A percentile compares a stretch with the other conserved stretches of the same genome.
phyloP scores from a whole-genome alignment of 2,113 vertebrate genomes.

The Cyprinodon variegatus region DNA sequence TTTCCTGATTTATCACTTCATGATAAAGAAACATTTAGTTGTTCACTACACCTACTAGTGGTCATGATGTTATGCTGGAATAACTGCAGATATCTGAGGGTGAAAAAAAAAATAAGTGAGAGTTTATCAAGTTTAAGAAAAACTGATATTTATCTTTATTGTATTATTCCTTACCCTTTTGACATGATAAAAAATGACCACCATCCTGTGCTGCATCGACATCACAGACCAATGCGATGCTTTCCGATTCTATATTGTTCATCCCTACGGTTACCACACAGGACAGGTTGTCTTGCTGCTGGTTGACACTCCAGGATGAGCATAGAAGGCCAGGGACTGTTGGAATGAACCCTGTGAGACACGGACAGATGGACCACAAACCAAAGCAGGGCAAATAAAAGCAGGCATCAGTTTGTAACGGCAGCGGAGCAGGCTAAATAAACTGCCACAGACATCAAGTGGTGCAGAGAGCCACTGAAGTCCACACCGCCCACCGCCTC shows the following conservation, averaged over 20 bases:
- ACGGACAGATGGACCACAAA: not conserved
- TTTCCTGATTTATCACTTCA: no score
- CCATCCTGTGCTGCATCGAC: no score
- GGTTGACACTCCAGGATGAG: not conserved
- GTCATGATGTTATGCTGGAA: no score
- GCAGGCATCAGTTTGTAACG: conserved; percentile 45
- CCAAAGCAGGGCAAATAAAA: conserved; percentile 41
- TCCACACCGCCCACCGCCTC: conserved; percentile 59
- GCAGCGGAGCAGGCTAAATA: conserved; percentile 58
- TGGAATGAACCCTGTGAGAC: not conserved
- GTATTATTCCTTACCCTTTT: no score
- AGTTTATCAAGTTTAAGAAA: no score
- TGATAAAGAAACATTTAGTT: no score
- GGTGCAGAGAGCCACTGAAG: conserved; percentile 57
- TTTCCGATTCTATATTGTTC: no score
- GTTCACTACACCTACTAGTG: no score
- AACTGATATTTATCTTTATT: no score
- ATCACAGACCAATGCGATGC: no score
- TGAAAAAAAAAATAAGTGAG: no score
- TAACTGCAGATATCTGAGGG: no score
- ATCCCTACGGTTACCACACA: not conserved
- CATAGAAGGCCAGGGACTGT: not conserved
- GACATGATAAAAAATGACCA: not conserved
- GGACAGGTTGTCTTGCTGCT: not conserved
- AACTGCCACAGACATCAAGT: conserved; percentile 61